Evolutionary conservation across 2,888 invertebrate genomes (phyloP).

Genomic region (Erebia ligea): DNA sequence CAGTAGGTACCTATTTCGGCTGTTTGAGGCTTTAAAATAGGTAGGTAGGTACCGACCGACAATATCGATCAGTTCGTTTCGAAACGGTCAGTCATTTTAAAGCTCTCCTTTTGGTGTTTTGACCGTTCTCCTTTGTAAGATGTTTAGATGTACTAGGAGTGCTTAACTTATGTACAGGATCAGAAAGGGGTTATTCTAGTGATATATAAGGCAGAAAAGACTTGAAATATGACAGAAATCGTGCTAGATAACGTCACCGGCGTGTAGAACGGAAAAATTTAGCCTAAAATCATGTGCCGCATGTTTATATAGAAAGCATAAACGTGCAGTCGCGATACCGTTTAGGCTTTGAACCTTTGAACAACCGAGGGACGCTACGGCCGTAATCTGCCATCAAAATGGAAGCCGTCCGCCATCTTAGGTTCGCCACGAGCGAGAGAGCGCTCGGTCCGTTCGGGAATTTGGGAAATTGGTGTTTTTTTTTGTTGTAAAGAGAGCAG

Average conservation of each 20-base stretch:
- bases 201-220: neutral
- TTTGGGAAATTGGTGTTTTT: constrained; percentile 82
- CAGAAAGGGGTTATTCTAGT: neutral
- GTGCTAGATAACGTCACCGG: constrained; percentile 55
- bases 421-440: constrained; percentile 78
- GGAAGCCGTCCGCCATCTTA: constrained; percentile 81
- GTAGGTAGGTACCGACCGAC: too few relatives aligned
- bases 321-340: constrained; percentile 64
- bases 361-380: constrained; percentile 68
- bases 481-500: constrained; percentile 83
- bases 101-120: too few relatives aligned
- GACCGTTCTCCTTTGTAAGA: too few relatives aligned
- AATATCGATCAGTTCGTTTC: too few relatives aligned
- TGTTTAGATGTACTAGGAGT: neutral
- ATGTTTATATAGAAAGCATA: constrained; percentile 66
- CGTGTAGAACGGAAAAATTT: constrained; percentile 74
- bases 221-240: neutral
- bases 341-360: constrained; percentile 80
- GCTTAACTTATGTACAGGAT: neutral
- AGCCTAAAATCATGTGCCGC: constrained; percentile 79
- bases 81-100: too few relatives aligned
- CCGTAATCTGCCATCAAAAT: constrained; percentile 82
- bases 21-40: accelerated
- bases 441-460: constrained; percentile 76
- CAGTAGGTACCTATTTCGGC: too few relatives aligned